Conservation (phyloP, 2,888 invertebrate genomes). For the Ennomos fuscantarius region DNA sequence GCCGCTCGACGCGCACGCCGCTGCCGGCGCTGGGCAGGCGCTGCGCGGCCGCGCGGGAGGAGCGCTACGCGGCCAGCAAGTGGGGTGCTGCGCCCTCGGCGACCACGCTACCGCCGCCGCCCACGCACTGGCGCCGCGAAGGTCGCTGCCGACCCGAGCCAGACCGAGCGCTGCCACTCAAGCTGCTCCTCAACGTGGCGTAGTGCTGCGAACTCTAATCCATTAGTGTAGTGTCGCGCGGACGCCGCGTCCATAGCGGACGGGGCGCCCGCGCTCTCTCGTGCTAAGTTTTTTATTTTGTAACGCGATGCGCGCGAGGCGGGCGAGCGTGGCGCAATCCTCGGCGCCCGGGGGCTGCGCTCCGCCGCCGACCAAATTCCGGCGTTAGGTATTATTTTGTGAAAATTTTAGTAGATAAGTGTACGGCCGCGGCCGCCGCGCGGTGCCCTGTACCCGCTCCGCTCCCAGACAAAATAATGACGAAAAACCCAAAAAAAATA, state of each 20-base stretch:
- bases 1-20: conserved; percentile 57
- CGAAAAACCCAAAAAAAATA: conserved; percentile 77
- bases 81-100: conserved; percentile 93
- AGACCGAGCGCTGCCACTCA: conserved; percentile 86
- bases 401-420: conserved; percentile 84
- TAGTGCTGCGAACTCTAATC: conserved; percentile 69
- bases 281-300: conserved; percentile 80
- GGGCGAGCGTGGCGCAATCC: conserved; percentile 60
- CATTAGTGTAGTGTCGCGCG: conserved; percentile 69
- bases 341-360: conserved; percentile 66
- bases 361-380: conserved; percentile 74
- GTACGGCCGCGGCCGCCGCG: conserved; percentile 53
- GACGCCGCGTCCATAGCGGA: conserved; percentile 52
- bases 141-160: conserved; percentile 78
- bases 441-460: conserved; percentile 43
- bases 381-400: conserved; percentile 85
- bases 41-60: conserved; percentile 53
- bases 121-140: conserved; percentile 89
- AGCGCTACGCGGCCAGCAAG: conserved; percentile 89
- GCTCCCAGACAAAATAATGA: conserved; percentile 59
- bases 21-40: conserved; percentile 48
- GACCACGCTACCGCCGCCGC: conserved; percentile 91
- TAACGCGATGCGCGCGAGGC: conserved; percentile 64
- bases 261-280: conserved; percentile 63
- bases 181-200: conserved; percentile 87